Evolutionary conservation across 2,888 invertebrate genomes (phyloP).

Genomic region (Maniola hyperantus): DNA sequence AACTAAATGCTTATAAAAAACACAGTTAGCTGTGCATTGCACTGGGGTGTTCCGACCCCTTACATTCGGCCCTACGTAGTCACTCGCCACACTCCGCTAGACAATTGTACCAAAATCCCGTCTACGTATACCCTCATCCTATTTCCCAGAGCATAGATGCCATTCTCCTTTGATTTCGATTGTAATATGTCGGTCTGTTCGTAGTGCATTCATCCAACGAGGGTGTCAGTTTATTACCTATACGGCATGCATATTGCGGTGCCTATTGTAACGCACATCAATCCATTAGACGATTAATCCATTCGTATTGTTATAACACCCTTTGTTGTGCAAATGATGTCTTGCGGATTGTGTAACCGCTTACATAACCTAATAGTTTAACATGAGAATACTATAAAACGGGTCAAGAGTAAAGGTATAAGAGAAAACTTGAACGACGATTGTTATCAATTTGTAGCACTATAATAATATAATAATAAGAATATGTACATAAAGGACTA

Average conservation of each 20-base stretch:
- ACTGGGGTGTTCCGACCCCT: slow-evolving; percentile 66
- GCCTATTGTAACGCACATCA: slow-evolving; percentile 69
- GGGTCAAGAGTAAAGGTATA: slow-evolving; percentile 13
- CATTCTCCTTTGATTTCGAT: slow-evolving; percentile 46
- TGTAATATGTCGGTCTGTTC: slow-evolving; percentile 39
- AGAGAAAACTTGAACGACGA: neutral
- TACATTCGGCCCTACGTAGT: slow-evolving; percentile 64
- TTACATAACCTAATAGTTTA: slow-evolving; percentile 28
- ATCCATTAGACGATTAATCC: slow-evolving; percentile 78
- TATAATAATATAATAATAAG: neutral
- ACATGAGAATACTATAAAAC: slow-evolving; percentile 5
- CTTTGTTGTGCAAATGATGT: slow-evolving; percentile 47
- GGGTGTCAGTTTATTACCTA: slow-evolving; percentile 73
- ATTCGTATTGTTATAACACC: slow-evolving; percentile 58
- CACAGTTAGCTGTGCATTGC: slow-evolving; percentile 58
- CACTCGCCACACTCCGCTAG: slow-evolving; percentile 65
- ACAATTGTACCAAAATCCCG: slow-evolving; percentile 53
- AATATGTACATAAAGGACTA: too few relatives aligned
- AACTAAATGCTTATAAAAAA: slow-evolving; percentile 63
- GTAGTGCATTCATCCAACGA: slow-evolving; percentile 71
- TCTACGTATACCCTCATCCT: slow-evolving; percentile 46
- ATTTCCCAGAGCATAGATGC: slow-evolving; percentile 50
- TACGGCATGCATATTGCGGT: slow-evolving; percentile 77
- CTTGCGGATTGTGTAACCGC: slow-evolving; percentile 40
- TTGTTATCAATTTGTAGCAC: neutral